Base-by-base conservation (phyloP, 1,140 invertebrate species). In the Heliconius nattereri region DNA sequence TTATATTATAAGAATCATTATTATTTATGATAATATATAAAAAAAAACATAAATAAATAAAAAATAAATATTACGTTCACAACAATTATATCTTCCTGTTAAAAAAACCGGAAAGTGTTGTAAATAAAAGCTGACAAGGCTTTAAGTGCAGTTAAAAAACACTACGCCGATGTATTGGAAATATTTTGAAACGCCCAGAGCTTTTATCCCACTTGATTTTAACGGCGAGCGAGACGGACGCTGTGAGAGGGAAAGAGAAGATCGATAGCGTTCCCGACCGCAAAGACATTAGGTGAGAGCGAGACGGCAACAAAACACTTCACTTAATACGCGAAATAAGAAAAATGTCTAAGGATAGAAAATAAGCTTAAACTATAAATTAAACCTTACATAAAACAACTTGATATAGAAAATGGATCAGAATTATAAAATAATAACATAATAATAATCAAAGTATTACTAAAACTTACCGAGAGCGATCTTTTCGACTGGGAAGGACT, bases 391-490 rank as follows among this genome's bases (percentile, higher is more conserved):
- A 77, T 54, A 76, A 73, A 75, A 16, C 26, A 40, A 66, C 7
- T 35, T 26, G 7, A 73, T 11, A 60, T 26, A 29, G 1, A 71
- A 45, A 70, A 49, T 0, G 13, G 32, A 70, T 26, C 37, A 29
- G 29, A 3, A 2, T 23, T 7, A 81, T 23, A 11, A 81, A 70
- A 40, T 70, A 72, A 13, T 73, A 70, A 77, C 20, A 83, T 37
- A 71, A 71, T 72, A 52, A 57, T 75, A 76, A 66, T 57, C 7
- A 57, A 57, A 26, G 9, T 3, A 72, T 16, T 75, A 26, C 73
- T 29, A 37, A 79, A 78, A 75, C 92, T 90, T 89, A 93, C 91
- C 92, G 57, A 93, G 90, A 73, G 88, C 90, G 73, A 93, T 92
- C 85, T 93, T 93, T 78, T 93, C 92, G 40, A 90, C 86, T 20